Evolutionary conservation across 2,113 vertebrate species (phyloP).

Genomic region (Argyrosomus japonicus): DNA sequence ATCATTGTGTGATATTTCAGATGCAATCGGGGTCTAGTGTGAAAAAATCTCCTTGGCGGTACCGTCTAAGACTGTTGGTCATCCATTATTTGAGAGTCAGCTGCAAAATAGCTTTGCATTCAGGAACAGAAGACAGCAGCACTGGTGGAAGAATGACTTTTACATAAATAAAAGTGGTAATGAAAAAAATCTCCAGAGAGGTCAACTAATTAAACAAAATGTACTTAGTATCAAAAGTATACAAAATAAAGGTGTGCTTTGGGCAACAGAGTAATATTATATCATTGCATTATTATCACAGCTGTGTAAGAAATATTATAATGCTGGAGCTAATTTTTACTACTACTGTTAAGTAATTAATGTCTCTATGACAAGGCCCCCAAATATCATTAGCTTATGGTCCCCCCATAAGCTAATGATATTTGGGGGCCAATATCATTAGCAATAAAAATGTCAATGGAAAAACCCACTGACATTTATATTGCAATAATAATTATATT

Average conservation of each 20-base stretch:
- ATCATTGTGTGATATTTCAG: neutral
- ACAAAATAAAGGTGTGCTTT: neutral
- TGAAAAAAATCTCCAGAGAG: neutral
- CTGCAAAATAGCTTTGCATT: neutral
- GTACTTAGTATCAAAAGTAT: neutral
- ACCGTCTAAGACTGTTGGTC: neutral
- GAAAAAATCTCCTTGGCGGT: neutral
- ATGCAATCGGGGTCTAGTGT: neutral
- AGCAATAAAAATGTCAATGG: too few relatives aligned
- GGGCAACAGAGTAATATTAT: neutral
- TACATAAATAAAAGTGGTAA: neutral
- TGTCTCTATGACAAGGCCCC: neutral
- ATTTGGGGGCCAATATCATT: too few relatives aligned
- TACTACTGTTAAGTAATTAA: slow-evolving; percentile 20
- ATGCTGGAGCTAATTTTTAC: neutral
- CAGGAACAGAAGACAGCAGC: neutral
- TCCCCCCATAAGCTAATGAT: too few relatives aligned
- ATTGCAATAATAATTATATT: too few relatives aligned
- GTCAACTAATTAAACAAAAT: neutral
- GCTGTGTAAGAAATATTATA: neutral
- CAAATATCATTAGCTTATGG: too few relatives aligned
- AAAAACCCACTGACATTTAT: too few relatives aligned
- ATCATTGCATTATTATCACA: neutral
- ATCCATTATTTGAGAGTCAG: slow-evolving; percentile 6
- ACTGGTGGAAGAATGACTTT: neutral